A percentile compares a stretch with the other conserved stretches of the same genome.
phyloP scores from a whole-genome alignment of 2,797 vertebrate species.

The Orientallactaga sibirica region DNA sequence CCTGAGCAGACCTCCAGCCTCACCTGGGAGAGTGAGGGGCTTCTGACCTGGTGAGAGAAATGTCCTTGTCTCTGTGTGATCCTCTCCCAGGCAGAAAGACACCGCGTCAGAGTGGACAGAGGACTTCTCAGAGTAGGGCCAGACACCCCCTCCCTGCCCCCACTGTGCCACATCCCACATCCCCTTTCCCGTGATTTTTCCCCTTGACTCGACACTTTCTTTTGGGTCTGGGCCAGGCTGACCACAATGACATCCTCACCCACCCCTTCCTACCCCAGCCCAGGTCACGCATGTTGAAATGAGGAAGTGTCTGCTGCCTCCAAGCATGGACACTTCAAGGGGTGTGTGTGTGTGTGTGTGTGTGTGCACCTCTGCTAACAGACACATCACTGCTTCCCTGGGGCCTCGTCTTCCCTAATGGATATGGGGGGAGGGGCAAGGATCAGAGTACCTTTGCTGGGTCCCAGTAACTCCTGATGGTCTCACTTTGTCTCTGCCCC shows the following conservation, averaged over 20 bases:
- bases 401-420: neutral
- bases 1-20: slow-evolving; percentile 9
- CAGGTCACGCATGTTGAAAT: slow-evolving; percentile 17
- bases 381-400: neutral
- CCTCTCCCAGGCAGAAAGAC: slow-evolving; percentile 33
- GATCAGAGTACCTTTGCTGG: neutral
- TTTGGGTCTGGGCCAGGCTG: slow-evolving; percentile 48
- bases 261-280: neutral
- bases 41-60: slow-evolving; percentile 19
- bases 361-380: neutral
- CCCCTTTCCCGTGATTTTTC: slow-evolving; percentile 70
- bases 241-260: slow-evolving; percentile 30
- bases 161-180: slow-evolving; percentile 42
- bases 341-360: neutral
- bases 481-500: neutral
- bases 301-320: neutral
- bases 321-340: neutral
- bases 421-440: no score
- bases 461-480: accelerated
- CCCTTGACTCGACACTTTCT: slow-evolving; percentile 68
- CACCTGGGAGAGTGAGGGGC: slow-evolving; percentile 53
- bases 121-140: neutral
- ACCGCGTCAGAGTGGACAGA: neutral
- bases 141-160: neutral
- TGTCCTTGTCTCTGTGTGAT: neutral